phyloP scores from a whole-genome alignment of 1,140 invertebrate species.

The Drosophila micromelanica region DNA sequence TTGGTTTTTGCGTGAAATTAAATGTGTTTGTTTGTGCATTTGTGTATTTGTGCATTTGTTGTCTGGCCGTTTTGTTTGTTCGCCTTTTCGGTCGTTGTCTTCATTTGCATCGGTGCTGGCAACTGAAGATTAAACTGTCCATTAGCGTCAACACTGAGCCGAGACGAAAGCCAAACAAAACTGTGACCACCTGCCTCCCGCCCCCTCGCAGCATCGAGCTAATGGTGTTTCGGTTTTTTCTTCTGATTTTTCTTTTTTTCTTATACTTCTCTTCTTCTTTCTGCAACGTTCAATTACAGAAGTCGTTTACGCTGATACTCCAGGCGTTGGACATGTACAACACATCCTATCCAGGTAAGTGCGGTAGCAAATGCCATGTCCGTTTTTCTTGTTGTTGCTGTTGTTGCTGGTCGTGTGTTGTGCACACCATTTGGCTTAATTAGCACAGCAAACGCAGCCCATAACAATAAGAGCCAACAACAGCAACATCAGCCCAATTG shows the following conservation, averaged over 20 bases:
- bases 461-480: constrained; percentile 53
- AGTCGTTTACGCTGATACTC: constrained; percentile 95
- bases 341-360: constrained; percentile 88
- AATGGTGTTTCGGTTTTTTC: constrained; percentile 23
- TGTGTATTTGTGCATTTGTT: constrained; percentile 4
- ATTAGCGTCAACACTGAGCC: constrained; percentile 68
- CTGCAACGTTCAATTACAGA: constrained; percentile 86
- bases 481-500: constrained; percentile 41
- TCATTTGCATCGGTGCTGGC: constrained; percentile 66
- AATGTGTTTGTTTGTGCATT: constrained; percentile 71
- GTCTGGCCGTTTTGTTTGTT: constrained; percentile 22
- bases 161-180: constrained; percentile 44
- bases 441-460: constrained; percentile 52
- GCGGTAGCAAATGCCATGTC: constrained; percentile 68
- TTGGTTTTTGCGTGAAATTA: constrained; percentile 76
- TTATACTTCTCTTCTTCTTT: constrained; percentile 25
- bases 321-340: constrained; percentile 94
- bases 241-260: constrained; percentile 20
- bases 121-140: constrained; percentile 77
- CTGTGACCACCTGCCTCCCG: neutral
- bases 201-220: constrained; percentile 21
- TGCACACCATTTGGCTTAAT: constrained; percentile 73
- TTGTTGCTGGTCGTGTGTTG: constrained; percentile 53
- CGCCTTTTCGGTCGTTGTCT: constrained; percentile 53
- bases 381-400: constrained; percentile 8